Evolutionary conservation across 2,797 vertebrate genomes (phyloP), one percentile per base, ranked within the genome.

Genomic region (Halcyon badia): DNA sequence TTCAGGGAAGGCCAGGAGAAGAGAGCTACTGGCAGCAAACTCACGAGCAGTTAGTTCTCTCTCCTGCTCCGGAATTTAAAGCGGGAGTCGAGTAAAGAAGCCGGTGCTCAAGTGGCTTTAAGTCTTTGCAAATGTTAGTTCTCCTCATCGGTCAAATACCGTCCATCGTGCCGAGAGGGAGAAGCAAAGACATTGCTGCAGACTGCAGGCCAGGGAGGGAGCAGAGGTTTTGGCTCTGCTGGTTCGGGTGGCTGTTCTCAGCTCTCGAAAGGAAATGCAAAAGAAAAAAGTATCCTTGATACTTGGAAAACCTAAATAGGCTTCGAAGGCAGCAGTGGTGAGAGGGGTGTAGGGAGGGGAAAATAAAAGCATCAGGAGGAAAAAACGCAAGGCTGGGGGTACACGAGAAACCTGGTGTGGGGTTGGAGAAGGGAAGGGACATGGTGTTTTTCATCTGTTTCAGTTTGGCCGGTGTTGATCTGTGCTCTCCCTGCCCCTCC

Each of bases 261-360:
- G 30, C 41, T 64, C 17, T 21, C n/a, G 14, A 31, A 66, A 31
- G 42, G 17, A 28, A 68, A 25, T 2, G 3, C 1, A n/a, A 49
- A 41, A 54, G 54, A 49, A 54, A 49, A 44, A 69, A 33, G 8
- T 52, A 46, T 51, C 22, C 33, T 19, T 64, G 49, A 6, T 14
- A 5, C 24, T 46, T 26, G 57, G 72, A 42, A 54, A 46, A 30
- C 39, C 39, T 14, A 5, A 14, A 8, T 3, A 42, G 30, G 24
- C 30, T 52, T 79, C 22, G 25, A 30, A 75, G 61, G 5, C 10
- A 2, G 25, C 8, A 8, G 35, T 0, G 4, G 9, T 0, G 5
- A 25, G 57, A 11, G 41, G 42, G 37, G 10, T 22, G 4, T 1
- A 3, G 35, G 19, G 31, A 20, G 13, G 12, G 8, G 6, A 10